These are phyloP conservation scores for Hylaeus anthracinus DNA, from an alignment of 1,140 invertebrate species.

Conservation along the genomic window DNA sequence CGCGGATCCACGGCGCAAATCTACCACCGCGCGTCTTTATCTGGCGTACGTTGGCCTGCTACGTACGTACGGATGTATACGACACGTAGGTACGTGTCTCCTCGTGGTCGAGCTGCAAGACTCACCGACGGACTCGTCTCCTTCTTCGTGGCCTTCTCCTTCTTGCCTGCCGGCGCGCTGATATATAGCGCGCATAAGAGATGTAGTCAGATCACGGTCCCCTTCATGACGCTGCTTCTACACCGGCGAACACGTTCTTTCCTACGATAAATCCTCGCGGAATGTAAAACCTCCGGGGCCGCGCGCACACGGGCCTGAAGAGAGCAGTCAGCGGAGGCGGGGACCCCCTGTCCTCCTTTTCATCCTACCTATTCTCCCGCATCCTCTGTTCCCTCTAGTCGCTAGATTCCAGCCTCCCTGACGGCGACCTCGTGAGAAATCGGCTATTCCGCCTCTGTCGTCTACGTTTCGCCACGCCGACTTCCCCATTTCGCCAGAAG, in stretches of 20 bases:
- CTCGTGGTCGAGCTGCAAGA: slow-evolving; percentile 26
- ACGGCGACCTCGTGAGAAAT: slow-evolving; percentile 49
- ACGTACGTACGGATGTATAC: slow-evolving; percentile 22
- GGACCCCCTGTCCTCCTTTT: slow-evolving; percentile 4
- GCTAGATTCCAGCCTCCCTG: slow-evolving; percentile 17
- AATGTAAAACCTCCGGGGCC: slow-evolving; percentile 67
- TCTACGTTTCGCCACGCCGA: not conserved
- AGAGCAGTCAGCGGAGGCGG: slow-evolving; percentile 23
- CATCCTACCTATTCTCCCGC: slow-evolving; percentile 9
- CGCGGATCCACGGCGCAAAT: not conserved
- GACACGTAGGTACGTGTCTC: slow-evolving; percentile 26
- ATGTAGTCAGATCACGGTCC: slow-evolving; percentile 74
- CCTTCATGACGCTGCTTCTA: slow-evolving; percentile 74
- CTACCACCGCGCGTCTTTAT: not conserved
- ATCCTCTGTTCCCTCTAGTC: slow-evolving; percentile 12
- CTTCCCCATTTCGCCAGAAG: not conserved
- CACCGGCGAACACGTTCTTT: slow-evolving; percentile 73
- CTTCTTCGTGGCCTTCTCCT: slow-evolving; percentile 41
- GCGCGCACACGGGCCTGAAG: slow-evolving; percentile 31
- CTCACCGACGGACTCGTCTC: slow-evolving; percentile 43
- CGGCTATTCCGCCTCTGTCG: slow-evolving; percentile 10
- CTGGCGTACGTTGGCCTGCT: not conserved
- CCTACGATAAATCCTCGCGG: slow-evolving; percentile 75
- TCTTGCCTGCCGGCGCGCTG: slow-evolving; percentile 62
- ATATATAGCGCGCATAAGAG: slow-evolving; percentile 73